phyloP scores from a whole-genome alignment of 53 echinoderm and acorn worm species.

The Actinopyga echinites region DNA sequence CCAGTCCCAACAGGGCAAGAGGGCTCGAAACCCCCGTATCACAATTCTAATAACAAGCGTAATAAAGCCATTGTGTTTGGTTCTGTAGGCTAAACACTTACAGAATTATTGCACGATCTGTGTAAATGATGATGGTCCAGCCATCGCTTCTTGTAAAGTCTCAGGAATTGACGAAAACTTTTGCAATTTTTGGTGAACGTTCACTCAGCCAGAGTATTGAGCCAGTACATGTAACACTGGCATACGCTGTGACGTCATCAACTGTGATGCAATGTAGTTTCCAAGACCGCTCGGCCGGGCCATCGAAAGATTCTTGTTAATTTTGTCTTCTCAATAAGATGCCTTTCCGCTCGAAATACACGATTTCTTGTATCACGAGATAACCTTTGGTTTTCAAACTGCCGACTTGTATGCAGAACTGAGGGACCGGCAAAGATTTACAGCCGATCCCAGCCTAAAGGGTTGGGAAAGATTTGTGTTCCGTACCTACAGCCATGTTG shows the following conservation, averaged over 20 bases:
- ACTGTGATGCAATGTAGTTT: constrained; percentile 31
- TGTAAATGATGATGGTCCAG: constrained; percentile 1
- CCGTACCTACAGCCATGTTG: constrained; percentile 32
- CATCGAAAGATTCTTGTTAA: background rate
- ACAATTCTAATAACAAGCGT: constrained; percentile 15
- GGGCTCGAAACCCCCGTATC: background rate
- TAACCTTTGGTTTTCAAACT: constrained; percentile 31
- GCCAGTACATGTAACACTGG: background rate
- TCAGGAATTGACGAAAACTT: constrained; percentile 3
- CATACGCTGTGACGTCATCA: constrained; percentile 20
- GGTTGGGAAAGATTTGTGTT: constrained; percentile 32
- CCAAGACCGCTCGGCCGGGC: constrained; percentile 12
- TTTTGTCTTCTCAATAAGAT: constrained; percentile 1
- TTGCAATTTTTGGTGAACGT: background rate
- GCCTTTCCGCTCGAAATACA: constrained; percentile 35
- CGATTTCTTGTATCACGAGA: constrained; percentile 6
- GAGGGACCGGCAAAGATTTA: constrained; percentile 21
- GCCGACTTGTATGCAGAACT: constrained; percentile 30
- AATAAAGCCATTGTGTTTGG: constrained; percentile 14
- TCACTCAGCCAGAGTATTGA: no score
- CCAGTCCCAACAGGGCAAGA: constrained; percentile 7
- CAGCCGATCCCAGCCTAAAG: constrained; percentile 45
- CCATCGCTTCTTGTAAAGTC: background rate
- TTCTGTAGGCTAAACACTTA: constrained; percentile 8
- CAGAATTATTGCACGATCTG: constrained; percentile 18